A percentile compares a stretch with the other conserved stretches of the same genome.
phyloP scores from a whole-genome alignment of 1,140 invertebrate genomes.

The Cyclina sinensis region DNA sequence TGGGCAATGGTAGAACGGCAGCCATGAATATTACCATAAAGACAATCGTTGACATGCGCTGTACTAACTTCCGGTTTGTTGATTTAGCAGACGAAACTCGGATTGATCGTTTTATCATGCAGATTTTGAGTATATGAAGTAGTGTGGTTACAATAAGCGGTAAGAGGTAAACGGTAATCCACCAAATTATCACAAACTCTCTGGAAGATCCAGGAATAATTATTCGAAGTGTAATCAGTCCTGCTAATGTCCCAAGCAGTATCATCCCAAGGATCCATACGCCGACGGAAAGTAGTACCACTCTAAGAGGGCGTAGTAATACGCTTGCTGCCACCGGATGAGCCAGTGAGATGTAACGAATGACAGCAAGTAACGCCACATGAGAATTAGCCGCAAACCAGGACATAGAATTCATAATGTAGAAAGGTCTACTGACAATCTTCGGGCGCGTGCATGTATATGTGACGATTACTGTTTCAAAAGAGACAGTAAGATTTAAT shows the following conservation, averaged over 20 bases:
- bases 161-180: constrained; percentile 49
- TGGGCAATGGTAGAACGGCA: constrained; percentile 36
- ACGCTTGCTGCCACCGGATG: background rate
- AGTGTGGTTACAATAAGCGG: constrained; percentile 39
- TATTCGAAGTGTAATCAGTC: constrained; percentile 12
- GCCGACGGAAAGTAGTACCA: constrained; percentile 22
- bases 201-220: constrained; percentile 20
- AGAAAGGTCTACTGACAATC: constrained; percentile 23
- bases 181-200: constrained; percentile 48
- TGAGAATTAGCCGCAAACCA: constrained; percentile 63
- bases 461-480: constrained; percentile 41
- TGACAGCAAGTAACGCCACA: constrained; percentile 51
- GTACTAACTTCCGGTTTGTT: constrained; percentile 49
- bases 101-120: background rate
- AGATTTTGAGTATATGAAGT: constrained; percentile 45
- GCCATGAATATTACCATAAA: constrained; percentile 58
- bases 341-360: constrained; percentile 46
- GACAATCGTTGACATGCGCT: constrained; percentile 61
- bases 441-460: background rate
- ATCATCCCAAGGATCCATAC: constrained; percentile 44
- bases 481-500: constrained; percentile 20
- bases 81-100: background rate
- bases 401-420: constrained; percentile 24
- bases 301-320: constrained; percentile 1
- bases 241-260: constrained; percentile 33